These are phyloP conservation scores for Sparus aurata DNA, from an alignment of 2,797 vertebrate species.

Conservation along the genomic window DNA sequence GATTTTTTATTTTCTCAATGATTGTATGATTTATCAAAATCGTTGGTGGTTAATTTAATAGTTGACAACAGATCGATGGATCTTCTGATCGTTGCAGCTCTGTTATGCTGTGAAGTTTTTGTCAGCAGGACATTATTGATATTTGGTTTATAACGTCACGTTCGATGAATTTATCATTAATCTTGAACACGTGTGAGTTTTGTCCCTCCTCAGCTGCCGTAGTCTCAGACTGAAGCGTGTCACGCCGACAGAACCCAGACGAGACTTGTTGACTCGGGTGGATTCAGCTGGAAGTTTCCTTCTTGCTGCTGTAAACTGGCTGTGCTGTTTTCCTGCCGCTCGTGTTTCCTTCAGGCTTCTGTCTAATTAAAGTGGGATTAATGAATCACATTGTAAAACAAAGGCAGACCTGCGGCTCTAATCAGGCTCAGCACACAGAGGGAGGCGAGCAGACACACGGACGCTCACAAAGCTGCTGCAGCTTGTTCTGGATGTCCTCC, in stretches of 20 bases:
- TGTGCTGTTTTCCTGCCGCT: not conserved
- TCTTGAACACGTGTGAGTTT: conserved; percentile 2
- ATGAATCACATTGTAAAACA: conserved; percentile 27
- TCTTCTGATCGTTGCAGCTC: too few relatives aligned
- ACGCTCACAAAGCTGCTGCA: not conserved
- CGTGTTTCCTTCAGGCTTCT: conserved; percentile 1
- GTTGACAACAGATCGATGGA: too few relatives aligned
- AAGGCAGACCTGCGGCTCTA: conserved; percentile 19
- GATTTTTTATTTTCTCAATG: too few relatives aligned
- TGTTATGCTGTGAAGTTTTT: not conserved
- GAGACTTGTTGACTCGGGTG: not conserved
- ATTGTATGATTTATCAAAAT: too few relatives aligned
- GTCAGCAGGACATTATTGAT: not conserved
- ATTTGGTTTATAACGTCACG: too few relatives aligned
- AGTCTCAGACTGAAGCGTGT: not conserved
- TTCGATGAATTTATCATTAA: not conserved
- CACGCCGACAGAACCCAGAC: not conserved
- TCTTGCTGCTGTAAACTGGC: not conserved
- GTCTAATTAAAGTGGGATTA: conserved; percentile 64
- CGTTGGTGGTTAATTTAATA: too few relatives aligned
- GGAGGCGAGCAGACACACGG: not conserved
- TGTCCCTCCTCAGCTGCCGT: not conserved
- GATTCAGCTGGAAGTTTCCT: conserved; percentile 1
- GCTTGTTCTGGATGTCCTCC: not conserved
- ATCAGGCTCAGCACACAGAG: conserved; percentile 7